Base-by-base conservation (phyloP, 2,888 invertebrate species). In the Andrena chrysosceles region DNA sequence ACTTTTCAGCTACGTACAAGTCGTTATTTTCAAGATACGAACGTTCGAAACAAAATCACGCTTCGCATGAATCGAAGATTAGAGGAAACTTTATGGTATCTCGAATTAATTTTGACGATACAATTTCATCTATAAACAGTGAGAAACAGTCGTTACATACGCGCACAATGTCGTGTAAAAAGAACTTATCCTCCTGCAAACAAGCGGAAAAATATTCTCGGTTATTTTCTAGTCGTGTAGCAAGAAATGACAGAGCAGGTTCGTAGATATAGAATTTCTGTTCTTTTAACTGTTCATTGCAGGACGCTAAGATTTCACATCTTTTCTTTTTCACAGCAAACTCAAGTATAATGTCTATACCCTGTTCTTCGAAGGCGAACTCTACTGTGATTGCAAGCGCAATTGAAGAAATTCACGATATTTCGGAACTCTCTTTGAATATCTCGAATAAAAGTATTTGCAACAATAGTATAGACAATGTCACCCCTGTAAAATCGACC, bases 201-300 rank as follows among this genome's bases (percentile, higher is more conserved):
- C 83, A 86, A 67, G 77, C 76, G 3, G 89, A 85, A 68, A 92
- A 91, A 80, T 93, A 93, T 79, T 91, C 92, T 0, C 84, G 91
- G 72, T 76, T 93, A 67, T 93, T 93, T 88, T 88, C 89, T 2
- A 75, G 71, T 1, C 59, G 59, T 8, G 20, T 7, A 10, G 84
- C 77, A 54, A 79, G 67, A 68, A 83, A 77, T 56, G 77, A 71
- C 20, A 60, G 23, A 20, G 67, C 83, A 85, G 86, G 86, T 89
- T 77, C 8, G 74, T 64, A 42, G 13, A 63, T 80, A 29, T 3
- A 3, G 0, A n/a, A 71, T 62, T 23, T 16, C 20, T 29, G 1
- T 13, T 64, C 54, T 16, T 48, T 29, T 13, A 52, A 23, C 31
- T 6, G 48, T n/a, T n/a, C 6, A 7, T 56, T 49, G n/a, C 3